phyloP scores from a whole-genome alignment of 2,113 vertebrate species.

The Strigops habroptila region DNA sequence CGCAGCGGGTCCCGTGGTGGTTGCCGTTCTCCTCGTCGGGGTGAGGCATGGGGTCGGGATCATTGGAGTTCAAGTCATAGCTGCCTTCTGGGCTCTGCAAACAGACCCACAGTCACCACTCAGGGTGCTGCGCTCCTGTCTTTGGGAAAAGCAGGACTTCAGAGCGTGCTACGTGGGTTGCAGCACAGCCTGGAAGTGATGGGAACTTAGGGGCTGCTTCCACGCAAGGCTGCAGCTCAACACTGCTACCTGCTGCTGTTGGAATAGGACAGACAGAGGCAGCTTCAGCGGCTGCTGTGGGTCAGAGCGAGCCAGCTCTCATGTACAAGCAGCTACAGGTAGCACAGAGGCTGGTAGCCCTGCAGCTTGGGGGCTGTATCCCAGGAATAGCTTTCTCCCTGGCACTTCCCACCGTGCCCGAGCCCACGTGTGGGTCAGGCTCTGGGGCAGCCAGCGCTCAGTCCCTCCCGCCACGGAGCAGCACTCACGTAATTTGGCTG shows the following conservation, averaged over 20 bases:
- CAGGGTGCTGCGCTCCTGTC: not conserved
- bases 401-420: rapidly evolving
- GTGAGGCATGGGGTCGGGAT: slow-evolving; percentile 96
- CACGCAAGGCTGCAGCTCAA: not conserved
- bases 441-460: no score
- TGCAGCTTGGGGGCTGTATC: rapidly evolving
- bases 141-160: not conserved
- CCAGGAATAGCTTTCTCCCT: not conserved
- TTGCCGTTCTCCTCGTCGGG: slow-evolving; percentile 87
- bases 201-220: not conserved
- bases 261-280: not conserved
- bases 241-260: not conserved
- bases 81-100: slow-evolving; percentile 93
- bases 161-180: rapidly evolving
- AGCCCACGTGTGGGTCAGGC: rapidly evolving
- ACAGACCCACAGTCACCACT: rapidly evolving
- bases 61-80: slow-evolving; percentile 95
- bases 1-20: slow-evolving; percentile 95
- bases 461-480: rapidly evolving
- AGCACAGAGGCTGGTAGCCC: not conserved
- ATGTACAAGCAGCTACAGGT: rapidly evolving
- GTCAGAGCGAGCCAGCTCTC: not conserved
- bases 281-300: rapidly evolving
- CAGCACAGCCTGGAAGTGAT: not conserved
- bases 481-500: slow-evolving; percentile 92